Percentiles rank a stretch among this genome's conserved stretches.
Evolutionary conservation across 2,888 invertebrate genomes (phyloP).

Genomic region (Acanthacorydalis orientalis): DNA sequence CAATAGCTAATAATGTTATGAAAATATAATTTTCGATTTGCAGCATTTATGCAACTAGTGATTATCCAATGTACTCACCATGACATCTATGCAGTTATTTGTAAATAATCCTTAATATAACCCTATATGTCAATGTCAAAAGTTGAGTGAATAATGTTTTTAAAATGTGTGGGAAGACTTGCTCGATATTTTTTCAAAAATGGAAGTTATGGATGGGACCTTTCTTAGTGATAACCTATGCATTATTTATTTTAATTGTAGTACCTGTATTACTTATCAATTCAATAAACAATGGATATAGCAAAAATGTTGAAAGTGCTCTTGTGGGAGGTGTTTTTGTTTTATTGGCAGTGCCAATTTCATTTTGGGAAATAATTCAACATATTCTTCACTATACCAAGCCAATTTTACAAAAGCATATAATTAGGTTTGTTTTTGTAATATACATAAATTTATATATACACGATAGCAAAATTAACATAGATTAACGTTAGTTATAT

Average conservation of each 20-base stretch:
- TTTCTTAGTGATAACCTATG: slow-evolving; percentile 61
- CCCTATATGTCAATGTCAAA: no score
- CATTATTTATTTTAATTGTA: slow-evolving; percentile 63
- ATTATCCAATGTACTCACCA: background rate
- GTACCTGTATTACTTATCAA: slow-evolving; percentile 71
- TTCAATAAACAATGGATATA: slow-evolving; percentile 62
- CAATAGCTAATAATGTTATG: background rate
- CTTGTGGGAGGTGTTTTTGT: slow-evolving; percentile 86
- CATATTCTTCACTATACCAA: slow-evolving; percentile 88
- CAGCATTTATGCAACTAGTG: background rate
- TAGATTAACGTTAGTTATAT: background rate
- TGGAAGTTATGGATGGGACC: slow-evolving; percentile 90
- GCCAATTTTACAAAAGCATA: slow-evolving; percentile 82
- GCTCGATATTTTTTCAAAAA: slow-evolving; percentile 20
- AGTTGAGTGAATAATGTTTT: background rate
- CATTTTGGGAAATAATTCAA: slow-evolving; percentile 88
- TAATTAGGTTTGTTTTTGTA: slow-evolving; percentile 51
- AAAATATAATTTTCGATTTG: background rate
- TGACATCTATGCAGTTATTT: no score
- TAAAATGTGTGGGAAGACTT: slow-evolving; percentile 19
- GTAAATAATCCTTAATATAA: no score
- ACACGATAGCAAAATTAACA: background rate
- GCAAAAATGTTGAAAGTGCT: slow-evolving; percentile 61
- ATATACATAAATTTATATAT: background rate
- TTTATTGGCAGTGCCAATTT: slow-evolving; percentile 75